phyloP scores from a whole-genome alignment of 2,113 vertebrate species.

The Pterocles gutturalis region DNA sequence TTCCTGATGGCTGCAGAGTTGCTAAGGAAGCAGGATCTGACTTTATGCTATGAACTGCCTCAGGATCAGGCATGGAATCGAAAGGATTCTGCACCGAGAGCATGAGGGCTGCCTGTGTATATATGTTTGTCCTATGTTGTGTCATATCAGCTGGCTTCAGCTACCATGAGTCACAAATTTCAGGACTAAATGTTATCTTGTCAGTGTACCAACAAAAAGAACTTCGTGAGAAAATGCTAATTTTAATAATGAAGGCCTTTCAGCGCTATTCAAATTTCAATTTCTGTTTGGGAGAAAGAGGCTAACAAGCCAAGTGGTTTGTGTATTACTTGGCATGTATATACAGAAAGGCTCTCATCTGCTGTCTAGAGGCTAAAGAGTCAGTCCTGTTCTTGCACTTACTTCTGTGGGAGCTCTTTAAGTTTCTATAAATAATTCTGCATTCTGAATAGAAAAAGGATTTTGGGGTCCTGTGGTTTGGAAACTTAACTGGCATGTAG shows the following conservation, averaged over 20 bases:
- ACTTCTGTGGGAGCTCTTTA: not conserved
- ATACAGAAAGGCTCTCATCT: not conserved
- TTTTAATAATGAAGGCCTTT: not conserved
- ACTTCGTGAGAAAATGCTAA: not conserved
- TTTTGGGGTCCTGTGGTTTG: not conserved
- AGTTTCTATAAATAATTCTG: not conserved
- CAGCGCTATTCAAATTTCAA: not conserved
- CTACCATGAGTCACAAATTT: not conserved
- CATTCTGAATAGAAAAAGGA: not conserved
- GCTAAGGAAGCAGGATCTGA: slow-evolving; percentile 12
- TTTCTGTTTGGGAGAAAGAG: not conserved
- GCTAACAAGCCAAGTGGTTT: not conserved
- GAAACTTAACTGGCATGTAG: not conserved
- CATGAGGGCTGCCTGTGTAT: accelerated
- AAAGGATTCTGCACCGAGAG: accelerated
- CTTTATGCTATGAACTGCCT: not conserved
- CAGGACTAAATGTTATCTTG: not conserved
- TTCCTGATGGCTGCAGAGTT: not conserved
- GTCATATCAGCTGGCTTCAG: not conserved
- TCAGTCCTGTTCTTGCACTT: not conserved
- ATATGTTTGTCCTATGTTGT: not conserved
- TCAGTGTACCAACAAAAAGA: not conserved
- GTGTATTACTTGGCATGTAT: not conserved
- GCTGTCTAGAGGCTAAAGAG: not conserved
- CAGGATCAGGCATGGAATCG: not conserved